A percentile compares a stretch with the other conserved stretches of the same genome.
These are phyloP conservation scores for Mystacides longicornis DNA, from an alignment of 2,888 invertebrate genomes.

Conservation along the genomic window DNA sequence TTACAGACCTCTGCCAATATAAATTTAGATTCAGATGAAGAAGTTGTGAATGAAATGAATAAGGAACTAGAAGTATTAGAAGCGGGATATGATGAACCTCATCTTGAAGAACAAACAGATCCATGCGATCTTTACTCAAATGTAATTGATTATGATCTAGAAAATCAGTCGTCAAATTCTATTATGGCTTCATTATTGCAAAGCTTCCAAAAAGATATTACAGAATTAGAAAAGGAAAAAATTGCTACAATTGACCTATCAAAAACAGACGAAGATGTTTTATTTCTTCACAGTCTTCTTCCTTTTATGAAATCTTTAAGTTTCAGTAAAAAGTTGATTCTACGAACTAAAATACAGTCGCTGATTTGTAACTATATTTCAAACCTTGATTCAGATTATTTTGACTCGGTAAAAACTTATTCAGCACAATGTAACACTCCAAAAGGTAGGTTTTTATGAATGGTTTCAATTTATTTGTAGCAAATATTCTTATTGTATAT, in stretches of 20 bases:
- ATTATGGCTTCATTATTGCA: slow-evolving; percentile 8
- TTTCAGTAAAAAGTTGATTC: slow-evolving; percentile 13
- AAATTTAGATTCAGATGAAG: slow-evolving; percentile 1
- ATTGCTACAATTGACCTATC: slow-evolving; percentile 3
- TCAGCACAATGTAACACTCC: too few species aligned
- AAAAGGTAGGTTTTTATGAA: too few species aligned
- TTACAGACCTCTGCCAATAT: neutral
- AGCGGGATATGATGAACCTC: neutral
- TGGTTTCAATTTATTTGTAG: too few species aligned
- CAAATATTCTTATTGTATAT: too few species aligned
- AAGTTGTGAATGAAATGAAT: slow-evolving; percentile 1
- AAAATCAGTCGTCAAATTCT: neutral
- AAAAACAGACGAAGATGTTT: slow-evolving; percentile 16
- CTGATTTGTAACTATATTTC: slow-evolving; percentile 13
- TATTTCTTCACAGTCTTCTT: slow-evolving; percentile 19
- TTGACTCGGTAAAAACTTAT: neutral
- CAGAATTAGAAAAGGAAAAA: slow-evolving; percentile 16
- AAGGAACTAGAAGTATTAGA: slow-evolving; percentile 4
- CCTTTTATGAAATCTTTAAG: slow-evolving; percentile 17
- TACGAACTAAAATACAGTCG: slow-evolving; percentile 18
- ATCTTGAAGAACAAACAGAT: neutral
- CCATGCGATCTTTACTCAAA: too few species aligned
- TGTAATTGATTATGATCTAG: neutral
- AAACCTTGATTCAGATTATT: neutral
- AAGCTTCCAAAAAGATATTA: slow-evolving; percentile 18